Conservation (phyloP, 2,113 vertebrate genomes). For the Hemichromis elongatus region DNA sequence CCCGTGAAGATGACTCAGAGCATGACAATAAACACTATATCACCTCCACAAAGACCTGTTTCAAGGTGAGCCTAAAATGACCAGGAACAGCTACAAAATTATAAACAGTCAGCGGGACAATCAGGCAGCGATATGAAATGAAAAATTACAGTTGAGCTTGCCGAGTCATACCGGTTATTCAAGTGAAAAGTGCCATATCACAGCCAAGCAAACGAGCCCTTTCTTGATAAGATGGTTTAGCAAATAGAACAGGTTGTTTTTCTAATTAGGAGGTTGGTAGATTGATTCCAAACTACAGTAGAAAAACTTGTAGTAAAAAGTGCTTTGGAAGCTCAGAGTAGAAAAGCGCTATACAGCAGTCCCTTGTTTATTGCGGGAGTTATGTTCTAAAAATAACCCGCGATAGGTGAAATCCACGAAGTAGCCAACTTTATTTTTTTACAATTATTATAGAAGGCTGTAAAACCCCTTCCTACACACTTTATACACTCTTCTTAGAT, state of each 20-base stretch:
- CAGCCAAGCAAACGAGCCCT: neutral
- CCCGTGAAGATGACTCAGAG: neutral
- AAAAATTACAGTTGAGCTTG: neutral
- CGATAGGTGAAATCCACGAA: no score
- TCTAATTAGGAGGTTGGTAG: neutral
- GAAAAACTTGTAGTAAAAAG: neutral
- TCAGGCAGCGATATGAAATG: neutral
- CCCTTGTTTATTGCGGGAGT: no score
- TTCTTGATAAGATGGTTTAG: neutral
- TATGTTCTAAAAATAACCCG: no score
- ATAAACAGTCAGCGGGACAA: neutral
- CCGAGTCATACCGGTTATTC: neutral
- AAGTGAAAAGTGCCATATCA: neutral
- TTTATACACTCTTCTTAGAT: no score
- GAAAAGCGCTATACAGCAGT: neutral
- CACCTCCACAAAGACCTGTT: neutral
- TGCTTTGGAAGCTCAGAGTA: neutral
- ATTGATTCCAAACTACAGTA: no score
- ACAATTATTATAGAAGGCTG: no score
- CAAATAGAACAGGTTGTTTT: neutral
- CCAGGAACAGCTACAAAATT: neutral
- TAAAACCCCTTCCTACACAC: no score
- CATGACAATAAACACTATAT: neutral
- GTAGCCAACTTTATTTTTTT: no score
- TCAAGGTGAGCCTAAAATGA: neutral